A percentile compares a stretch with the other conserved stretches of the same genome.
Evolutionary conservation across 2,113 vertebrate species (phyloP).

Genomic region (Cephalopholis sonnerati): DNA sequence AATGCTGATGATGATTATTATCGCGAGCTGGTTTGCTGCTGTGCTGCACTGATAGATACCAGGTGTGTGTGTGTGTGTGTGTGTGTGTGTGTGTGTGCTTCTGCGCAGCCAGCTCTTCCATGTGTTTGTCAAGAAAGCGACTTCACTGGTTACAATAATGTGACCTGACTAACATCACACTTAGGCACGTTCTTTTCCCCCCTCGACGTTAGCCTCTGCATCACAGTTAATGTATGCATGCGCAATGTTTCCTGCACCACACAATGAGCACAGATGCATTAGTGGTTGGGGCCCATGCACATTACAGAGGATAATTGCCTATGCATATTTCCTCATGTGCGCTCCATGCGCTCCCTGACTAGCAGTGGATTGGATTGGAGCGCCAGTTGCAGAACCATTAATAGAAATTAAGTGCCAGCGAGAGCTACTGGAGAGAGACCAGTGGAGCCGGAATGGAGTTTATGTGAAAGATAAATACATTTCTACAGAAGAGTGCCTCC

Average conservation of each 20-base stretch:
- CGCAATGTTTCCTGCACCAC: slow-evolving; percentile 65
- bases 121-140: slow-evolving; percentile 18
- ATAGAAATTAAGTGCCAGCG: slow-evolving; percentile 86
- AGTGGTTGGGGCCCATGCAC: slow-evolving; percentile 70
- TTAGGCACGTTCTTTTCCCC: slow-evolving; percentile 9
- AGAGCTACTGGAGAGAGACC: slow-evolving; percentile 83
- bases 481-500: slow-evolving; percentile 84
- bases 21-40: slow-evolving; percentile 38
- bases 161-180: slow-evolving; percentile 48
- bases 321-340: slow-evolving; percentile 83
- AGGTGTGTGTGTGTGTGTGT: slow-evolving; percentile 75
- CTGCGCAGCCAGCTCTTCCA: background rate
- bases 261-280: slow-evolving; percentile 78
- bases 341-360: slow-evolving; percentile 69
- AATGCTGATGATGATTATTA: slow-evolving; percentile 62
- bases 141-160: slow-evolving; percentile 22
- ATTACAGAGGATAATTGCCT: slow-evolving; percentile 83
- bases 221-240: slow-evolving; percentile 56
- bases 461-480: slow-evolving; percentile 87
- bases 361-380: slow-evolving; percentile 77
- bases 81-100: slow-evolving; percentile 11
- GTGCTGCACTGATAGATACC: slow-evolving; percentile 47
- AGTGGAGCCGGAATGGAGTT: slow-evolving; percentile 79
- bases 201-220: slow-evolving; percentile 19
- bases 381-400: slow-evolving; percentile 85